These are phyloP conservation scores for Ypsolopha sequella DNA, from an alignment of 2,888 invertebrate genomes.

Conservation along the genomic window DNA sequence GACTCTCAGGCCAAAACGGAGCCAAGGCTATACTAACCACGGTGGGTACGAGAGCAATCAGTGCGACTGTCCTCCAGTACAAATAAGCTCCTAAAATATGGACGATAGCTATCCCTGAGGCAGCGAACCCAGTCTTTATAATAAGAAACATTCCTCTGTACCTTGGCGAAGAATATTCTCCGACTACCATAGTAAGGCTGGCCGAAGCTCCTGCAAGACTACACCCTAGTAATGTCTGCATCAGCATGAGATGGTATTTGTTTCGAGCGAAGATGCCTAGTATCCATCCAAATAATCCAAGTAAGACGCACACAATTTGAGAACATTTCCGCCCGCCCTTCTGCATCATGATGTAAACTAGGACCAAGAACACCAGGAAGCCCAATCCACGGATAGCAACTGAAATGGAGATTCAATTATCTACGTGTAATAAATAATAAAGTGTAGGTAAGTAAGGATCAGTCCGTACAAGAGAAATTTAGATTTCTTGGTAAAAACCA, in stretches of 20 bases:
- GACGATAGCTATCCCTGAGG: constrained; percentile 5
- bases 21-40: constrained; percentile 1
- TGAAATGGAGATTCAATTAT: background rate
- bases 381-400: constrained; percentile 6
- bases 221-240: constrained; percentile 1
- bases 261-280: constrained; percentile 4
- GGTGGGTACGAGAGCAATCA: background rate
- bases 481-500: background rate
- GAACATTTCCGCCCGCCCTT: constrained; percentile 2
- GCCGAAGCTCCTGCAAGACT: background rate
- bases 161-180: constrained; percentile 6
- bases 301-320: background rate
- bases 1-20: constrained; percentile 5
- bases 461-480: background rate
- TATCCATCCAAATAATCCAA: background rate
- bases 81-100: constrained; percentile 6
- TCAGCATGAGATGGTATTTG: constrained; percentile 1
- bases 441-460: too few relatives aligned
- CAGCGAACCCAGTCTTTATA: constrained; percentile 5
- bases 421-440: background rate
- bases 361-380: background rate
- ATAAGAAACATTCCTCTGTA: constrained; percentile 6
- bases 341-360: constrained; percentile 1
- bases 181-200: background rate
- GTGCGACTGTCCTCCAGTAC: constrained; percentile 5